Conservation (phyloP, 2,797 vertebrate species). For the Sebastes diaconus region DNA sequence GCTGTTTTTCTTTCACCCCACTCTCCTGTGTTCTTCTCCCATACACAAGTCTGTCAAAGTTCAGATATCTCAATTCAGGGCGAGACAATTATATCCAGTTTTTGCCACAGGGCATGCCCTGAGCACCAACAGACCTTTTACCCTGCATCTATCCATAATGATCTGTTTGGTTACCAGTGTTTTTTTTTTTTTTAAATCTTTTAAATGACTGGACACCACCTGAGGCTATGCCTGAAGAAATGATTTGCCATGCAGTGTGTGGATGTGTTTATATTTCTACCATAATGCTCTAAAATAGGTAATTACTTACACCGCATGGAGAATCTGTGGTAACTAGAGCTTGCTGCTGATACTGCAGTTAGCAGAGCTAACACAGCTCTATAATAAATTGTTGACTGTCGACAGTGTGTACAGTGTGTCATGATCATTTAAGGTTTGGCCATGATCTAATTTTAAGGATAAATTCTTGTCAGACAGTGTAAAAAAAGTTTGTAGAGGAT, state of each 20-base stretch:
- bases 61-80: constrained; percentile 52
- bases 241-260: background rate
- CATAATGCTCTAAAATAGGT: constrained; percentile 25
- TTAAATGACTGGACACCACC: constrained; percentile 60
- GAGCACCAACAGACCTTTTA: constrained; percentile 64
- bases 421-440: background rate
- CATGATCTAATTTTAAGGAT: background rate
- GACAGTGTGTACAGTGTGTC: background rate
- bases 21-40: background rate
- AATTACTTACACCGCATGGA: constrained; percentile 4
- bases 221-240: constrained; percentile 55
- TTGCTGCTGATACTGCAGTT: background rate
- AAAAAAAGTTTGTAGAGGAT: background rate
- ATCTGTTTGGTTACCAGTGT: constrained; percentile 50
- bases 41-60: constrained; percentile 44
- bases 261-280: constrained; percentile 43
- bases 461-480: background rate
- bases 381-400: background rate
- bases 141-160: constrained; percentile 58
- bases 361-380: background rate
- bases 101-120: constrained; percentile 65
- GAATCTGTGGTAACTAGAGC: background rate
- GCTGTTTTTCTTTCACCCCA: constrained; percentile 7
- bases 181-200: constrained; percentile 28
- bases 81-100: constrained; percentile 56